Evolutionary conservation across 2,113 vertebrate genomes (phyloP).

Genomic region (Stegastes partitus): DNA sequence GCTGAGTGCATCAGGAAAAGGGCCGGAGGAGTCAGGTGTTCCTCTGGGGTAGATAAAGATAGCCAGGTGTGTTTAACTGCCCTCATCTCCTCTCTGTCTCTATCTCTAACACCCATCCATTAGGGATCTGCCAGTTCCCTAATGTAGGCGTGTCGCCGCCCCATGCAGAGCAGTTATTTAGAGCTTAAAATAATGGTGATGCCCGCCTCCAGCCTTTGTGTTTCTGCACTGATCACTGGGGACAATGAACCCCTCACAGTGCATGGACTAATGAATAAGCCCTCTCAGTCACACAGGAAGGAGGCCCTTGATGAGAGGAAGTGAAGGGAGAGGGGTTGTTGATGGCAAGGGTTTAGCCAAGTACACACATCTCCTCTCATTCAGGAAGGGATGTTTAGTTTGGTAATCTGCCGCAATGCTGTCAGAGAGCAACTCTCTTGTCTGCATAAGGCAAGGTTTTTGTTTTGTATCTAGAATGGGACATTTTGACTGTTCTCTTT

Average conservation of each 20-base stretch:
- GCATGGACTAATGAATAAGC: constrained; percentile 79
- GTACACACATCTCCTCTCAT: constrained; percentile 57
- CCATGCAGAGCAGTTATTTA: constrained; percentile 76
- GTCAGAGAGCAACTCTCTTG: constrained; percentile 27
- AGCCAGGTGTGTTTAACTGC: constrained; percentile 79
- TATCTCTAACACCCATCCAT: constrained; percentile 52
- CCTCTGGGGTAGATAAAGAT: constrained; percentile 65
- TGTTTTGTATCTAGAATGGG: constrained; percentile 1
- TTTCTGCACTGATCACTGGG: constrained; percentile 67
- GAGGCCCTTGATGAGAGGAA: constrained; percentile 78
- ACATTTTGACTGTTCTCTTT: neutral
- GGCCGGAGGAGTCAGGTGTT: constrained; percentile 46
- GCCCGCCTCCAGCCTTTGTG: constrained; percentile 78
- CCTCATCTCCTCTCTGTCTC: constrained; percentile 60
- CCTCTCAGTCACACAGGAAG: constrained; percentile 79
- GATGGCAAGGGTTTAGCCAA: constrained; percentile 57
- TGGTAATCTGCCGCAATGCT: constrained; percentile 43
- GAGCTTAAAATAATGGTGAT: constrained; percentile 77
- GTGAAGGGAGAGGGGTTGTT: constrained; percentile 58
- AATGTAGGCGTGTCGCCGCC: constrained; percentile 69
- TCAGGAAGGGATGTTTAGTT: constrained; percentile 64
- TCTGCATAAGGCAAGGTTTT: neutral
- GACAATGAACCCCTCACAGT: constrained; percentile 79
- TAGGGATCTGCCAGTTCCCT: constrained; percentile 67
- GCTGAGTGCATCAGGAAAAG: constrained; percentile 18